Conservation (phyloP, 2,888 invertebrate genomes). For the Eupithecia insigniata region DNA sequence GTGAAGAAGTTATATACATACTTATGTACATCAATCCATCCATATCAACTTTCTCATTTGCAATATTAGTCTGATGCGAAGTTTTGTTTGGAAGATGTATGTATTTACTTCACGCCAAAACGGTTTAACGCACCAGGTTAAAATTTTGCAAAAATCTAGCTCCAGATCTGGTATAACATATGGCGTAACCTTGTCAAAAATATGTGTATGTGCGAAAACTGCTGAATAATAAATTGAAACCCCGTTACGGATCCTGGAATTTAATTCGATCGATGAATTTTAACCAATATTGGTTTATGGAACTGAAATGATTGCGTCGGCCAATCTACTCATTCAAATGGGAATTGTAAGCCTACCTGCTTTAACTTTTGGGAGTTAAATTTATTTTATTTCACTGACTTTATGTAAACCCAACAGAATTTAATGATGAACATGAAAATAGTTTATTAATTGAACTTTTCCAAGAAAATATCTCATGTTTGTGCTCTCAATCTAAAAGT, state of each 20-base stretch:
- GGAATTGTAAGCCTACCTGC: constrained; percentile 50
- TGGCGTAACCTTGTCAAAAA: neutral
- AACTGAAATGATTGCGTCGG: constrained; percentile 62
- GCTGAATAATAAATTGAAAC: constrained; percentile 56
- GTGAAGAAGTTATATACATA: too few species aligned
- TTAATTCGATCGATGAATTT: constrained; percentile 50
- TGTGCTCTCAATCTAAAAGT: constrained; percentile 45
- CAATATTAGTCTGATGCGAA: too few species aligned
- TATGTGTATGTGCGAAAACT: constrained; percentile 26
- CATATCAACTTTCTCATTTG: too few species aligned
- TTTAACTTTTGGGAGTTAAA: neutral
- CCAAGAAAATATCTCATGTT: constrained; percentile 4
- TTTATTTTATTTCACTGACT: neutral
- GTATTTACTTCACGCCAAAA: neutral
- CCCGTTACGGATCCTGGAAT: constrained; percentile 52
- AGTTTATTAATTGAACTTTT: neutral
- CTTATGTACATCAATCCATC: too few species aligned
- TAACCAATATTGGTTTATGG: constrained; percentile 67
- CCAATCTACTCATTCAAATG: constrained; percentile 63
- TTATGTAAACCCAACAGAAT: neutral
- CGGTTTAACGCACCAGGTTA: neutral
- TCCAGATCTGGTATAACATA: neutral
- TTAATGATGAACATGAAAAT: neutral
- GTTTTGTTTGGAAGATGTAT: too few species aligned
- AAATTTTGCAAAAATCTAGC: neutral